phyloP scores from a whole-genome alignment of 2,113 vertebrate species.

The Hyaena hyaena region DNA sequence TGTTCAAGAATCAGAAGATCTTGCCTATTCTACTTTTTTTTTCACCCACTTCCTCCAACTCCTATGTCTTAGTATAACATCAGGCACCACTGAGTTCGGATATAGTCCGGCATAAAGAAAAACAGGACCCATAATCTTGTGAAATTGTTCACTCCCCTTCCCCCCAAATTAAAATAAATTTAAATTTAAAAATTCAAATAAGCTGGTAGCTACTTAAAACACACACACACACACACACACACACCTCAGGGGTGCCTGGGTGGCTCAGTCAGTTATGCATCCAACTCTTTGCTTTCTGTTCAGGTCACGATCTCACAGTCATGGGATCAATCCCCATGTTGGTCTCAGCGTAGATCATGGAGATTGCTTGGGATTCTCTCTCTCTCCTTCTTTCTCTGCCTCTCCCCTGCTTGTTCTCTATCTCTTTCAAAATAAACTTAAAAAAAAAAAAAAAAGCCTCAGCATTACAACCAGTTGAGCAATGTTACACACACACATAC shows the following conservation, averaged over 20 bases:
- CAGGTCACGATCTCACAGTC: too few species aligned
- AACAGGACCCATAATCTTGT: neutral
- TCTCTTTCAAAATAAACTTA: too few species aligned
- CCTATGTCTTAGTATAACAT: neutral
- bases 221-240: too few species aligned
- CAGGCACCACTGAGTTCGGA: neutral
- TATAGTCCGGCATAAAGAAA: neutral
- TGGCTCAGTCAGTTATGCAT: too few species aligned
- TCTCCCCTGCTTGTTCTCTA: too few species aligned
- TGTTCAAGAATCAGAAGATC: constrained; percentile 35
- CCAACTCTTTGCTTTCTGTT: too few species aligned
- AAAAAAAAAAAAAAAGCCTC: neutral
- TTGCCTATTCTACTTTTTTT: neutral
- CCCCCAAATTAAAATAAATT: neutral
- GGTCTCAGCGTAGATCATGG: too few species aligned
- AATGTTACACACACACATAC: neutral
- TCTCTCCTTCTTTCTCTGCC: too few species aligned
- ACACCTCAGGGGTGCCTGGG: too few species aligned
- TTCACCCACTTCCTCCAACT: constrained; percentile 40
- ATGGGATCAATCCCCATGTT: too few species aligned
- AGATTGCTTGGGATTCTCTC: too few species aligned
- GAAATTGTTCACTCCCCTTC: neutral
- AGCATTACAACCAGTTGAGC: neutral
- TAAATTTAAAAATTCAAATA: neutral
- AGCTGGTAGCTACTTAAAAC: neutral